These are phyloP conservation scores for Heliothis virescens DNA, from an alignment of 1,140 invertebrate genomes.

Conservation along the genomic window DNA sequence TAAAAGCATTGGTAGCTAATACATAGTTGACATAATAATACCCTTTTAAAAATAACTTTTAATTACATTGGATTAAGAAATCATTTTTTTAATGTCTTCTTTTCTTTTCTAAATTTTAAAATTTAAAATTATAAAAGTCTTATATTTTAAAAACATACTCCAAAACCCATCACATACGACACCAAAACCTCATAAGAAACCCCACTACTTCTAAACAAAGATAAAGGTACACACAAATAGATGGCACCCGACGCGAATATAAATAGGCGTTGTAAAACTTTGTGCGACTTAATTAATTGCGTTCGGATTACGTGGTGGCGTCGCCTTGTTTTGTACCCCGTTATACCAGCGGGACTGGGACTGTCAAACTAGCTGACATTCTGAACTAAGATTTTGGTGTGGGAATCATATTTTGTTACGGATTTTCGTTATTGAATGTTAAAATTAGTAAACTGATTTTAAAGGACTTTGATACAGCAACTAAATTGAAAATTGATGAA, in stretches of 20 bases:
- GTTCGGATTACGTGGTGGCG: conserved; percentile 64
- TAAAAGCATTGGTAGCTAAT: no score
- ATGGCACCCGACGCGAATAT: conserved; percentile 65
- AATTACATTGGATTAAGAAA: no score
- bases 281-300: conserved; percentile 77
- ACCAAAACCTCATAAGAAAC: conserved; percentile 8
- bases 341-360: background rate
- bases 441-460: no score
- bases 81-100: no score
- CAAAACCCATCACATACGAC: conserved; percentile 1
- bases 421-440: no score
- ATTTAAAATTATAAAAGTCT: no score
- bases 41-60: no score
- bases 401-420: no score
- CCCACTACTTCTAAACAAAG: conserved; percentile 56
- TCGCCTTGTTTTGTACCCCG: conserved; percentile 43
- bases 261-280: conserved; percentile 78
- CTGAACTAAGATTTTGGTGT: background rate
- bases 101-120: no score
- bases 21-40: no score
- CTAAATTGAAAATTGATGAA: no score
- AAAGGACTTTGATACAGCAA: no score
- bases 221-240: conserved; percentile 61
- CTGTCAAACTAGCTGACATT: background rate
- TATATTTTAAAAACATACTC: background rate